Evolutionary conservation across 2,888 invertebrate species (phyloP).

Genomic region (Sesamia inferens): DNA sequence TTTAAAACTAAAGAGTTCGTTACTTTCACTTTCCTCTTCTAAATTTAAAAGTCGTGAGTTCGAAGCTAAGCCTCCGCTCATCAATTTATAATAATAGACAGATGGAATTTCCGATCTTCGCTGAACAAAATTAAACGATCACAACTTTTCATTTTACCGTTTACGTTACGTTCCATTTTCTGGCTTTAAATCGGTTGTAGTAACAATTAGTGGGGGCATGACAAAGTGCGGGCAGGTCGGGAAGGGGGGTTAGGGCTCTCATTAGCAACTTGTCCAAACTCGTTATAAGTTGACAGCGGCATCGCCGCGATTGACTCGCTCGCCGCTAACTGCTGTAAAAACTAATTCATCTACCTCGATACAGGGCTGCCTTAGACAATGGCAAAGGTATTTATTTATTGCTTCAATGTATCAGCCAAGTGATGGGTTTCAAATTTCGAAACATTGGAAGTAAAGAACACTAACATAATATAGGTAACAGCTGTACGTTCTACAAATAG

Average conservation of each 20-base stretch:
- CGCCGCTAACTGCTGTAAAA: constrained; percentile 69
- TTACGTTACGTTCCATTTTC: constrained; percentile 52
- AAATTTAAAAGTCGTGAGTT: constrained; percentile 1
- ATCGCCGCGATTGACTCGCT: constrained; percentile 73
- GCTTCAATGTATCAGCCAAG: too few relatives aligned
- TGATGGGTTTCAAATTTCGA: too few relatives aligned
- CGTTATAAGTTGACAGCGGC: constrained; percentile 81
- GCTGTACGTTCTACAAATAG: neutral
- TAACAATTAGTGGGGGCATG: constrained; percentile 63
- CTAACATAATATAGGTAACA: neutral
- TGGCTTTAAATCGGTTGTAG: constrained; percentile 49
- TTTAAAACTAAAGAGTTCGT: constrained; percentile 15
- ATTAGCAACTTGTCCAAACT: constrained; percentile 88
- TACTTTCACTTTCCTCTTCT: constrained; percentile 14
- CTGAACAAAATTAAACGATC: constrained; percentile 62
- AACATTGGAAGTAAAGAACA: too few relatives aligned
- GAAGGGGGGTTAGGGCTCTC: constrained; percentile 74
- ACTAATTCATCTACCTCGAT: constrained; percentile 67
- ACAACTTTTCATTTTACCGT: constrained; percentile 58
- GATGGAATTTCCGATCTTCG: constrained; percentile 52
- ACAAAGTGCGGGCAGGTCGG: constrained; percentile 35
- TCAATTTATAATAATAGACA: constrained; percentile 32
- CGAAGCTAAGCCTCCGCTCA: constrained; percentile 10
- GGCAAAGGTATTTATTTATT: constrained; percentile 5
- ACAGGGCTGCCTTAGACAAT: constrained; percentile 48